Evolutionary conservation across 2,113 vertebrate genomes (phyloP), one percentile per base, ranked within the genome.

Genomic region (Corythornis cristatus): DNA sequence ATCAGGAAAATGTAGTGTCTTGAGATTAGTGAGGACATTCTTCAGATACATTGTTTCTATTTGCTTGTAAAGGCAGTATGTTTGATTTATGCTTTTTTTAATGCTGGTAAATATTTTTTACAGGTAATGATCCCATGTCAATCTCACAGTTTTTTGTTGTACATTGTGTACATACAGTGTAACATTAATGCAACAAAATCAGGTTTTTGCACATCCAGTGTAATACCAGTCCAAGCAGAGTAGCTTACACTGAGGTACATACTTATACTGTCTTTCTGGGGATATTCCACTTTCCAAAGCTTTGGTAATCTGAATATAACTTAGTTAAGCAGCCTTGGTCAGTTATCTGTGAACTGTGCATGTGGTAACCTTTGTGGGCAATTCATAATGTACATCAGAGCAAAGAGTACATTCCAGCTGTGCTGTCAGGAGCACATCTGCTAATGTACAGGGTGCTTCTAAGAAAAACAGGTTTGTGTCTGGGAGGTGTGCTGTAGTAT

Each of bases 281-380:
- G 19, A 3, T 83, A 9, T 54, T 87, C 31, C 40, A n/a, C 40
- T 60, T 31, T 48, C 15, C 37, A 51, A 40, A 51, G 51, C 33
- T 43, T 51, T 23, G 11, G 6, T 43, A 57, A 77, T 31, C 28
- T 58, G 19, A 50, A 12, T 0, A 0, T 42, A 5, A 45, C 20
- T 68, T 22, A 50, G 33, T 31, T 68, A 65, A 65, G 66, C 7
- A 15, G 58, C 62, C 40, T 26, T 73, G 83, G 9, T 25, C 64
- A 53, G 56, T 54, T 50, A 50, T 18, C 58, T 85, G 45, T 43
- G 89, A 62, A 35, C n/a, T 8, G 45, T 37, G 23, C 3, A 2
- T 35, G 60, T 7, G 37, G 12, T 19, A 26, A 13, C 66, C 35
- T 40, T 37, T 15, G 62, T 64, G 75, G 26, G 13, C 61, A 70